These are phyloP conservation scores for Lepidocyrtoides sp. DNA, from an alignment of 2,888 invertebrate genomes.

Conservation along the genomic window DNA sequence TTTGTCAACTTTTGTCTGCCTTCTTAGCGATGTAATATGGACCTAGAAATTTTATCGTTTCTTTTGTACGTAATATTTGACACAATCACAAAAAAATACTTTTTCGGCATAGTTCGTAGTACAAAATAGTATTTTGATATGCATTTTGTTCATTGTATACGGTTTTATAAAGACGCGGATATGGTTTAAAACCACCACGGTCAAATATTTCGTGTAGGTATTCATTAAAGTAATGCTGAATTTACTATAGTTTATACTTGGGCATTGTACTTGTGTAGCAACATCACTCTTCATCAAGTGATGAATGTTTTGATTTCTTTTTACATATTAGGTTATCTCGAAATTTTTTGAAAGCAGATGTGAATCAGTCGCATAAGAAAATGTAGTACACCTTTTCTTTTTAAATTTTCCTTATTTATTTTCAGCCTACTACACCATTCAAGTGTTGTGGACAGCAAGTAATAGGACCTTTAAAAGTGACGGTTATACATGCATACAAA, in stretches of 20 bases:
- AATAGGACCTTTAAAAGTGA: constrained; percentile 46
- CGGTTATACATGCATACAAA: not conserved
- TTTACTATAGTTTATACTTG: not conserved
- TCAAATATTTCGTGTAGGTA: too few species aligned
- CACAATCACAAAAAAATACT: too few species aligned
- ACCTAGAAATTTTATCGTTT: too few species aligned
- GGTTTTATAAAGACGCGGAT: too few species aligned
- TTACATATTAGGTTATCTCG: not conserved
- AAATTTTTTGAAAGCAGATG: constrained; percentile 55
- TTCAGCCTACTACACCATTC: constrained; percentile 37
- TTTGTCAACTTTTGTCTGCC: not conserved
- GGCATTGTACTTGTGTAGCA: too few species aligned
- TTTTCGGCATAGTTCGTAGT: too few species aligned
- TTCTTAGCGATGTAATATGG: too few species aligned
- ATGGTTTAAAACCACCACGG: too few species aligned
- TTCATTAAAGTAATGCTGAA: too few species aligned
- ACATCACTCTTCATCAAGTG: not conserved
- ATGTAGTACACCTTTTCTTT: not conserved
- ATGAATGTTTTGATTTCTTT: not conserved
- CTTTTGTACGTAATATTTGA: too few species aligned
- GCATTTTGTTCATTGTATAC: too few species aligned
- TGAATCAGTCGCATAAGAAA: constrained; percentile 30
- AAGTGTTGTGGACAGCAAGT: constrained; percentile 66
- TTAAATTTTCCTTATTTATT: constrained; percentile 5
- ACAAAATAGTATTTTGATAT: too few species aligned